Evolutionary conservation across 2,888 invertebrate genomes (phyloP), one percentile per base, ranked within the genome.

Genomic region (Lutraria lutraria): DNA sequence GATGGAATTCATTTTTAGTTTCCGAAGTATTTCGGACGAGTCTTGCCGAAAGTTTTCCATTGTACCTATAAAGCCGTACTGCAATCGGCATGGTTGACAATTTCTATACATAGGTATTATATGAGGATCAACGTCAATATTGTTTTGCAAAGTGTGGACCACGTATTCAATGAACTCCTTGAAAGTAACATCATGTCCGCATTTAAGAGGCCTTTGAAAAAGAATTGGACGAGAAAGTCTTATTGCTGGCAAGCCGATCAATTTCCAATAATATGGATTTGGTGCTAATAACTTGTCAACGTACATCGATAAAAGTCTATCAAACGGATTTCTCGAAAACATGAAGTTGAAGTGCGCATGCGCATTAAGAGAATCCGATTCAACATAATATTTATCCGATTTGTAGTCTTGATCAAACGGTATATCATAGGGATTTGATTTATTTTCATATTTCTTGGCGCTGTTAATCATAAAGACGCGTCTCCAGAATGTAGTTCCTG

Each of bases 181-280:
- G 87, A 95, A 95, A 31, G 94, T 93, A 60, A 94, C 93, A 83
- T 94, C 94, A 88, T 94, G 93, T 3, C 94, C 94, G 82, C 94
- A 95, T 13, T 34, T 19, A 6, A 54, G 63, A 12, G 80, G 25
- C 31, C 63, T 86, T 25, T 31, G n/a, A 0, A 56, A 54, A 15
- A 90, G 81, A 21, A 87, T 52, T 8, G 83, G 82, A 21, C 93
- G 76, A 21, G 88, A 83, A 25, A 88, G 15, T 21, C 54, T 72
- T 31, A 85, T 76, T 19, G 93, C 90, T 81, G 91, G 89, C 34
- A 81, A 87, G 0, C 94, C 94, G 3, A 93, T 89, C 13, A 54
- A 34, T 19, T 82, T 81, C 94, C 94, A 94, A 81, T 93, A 95
- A 80, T 89, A 87, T 3, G 94, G 91, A 91, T 95, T 94, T 8